phyloP scores from a whole-genome alignment of 2,888 invertebrate genomes.

The Lottia scabra region DNA sequence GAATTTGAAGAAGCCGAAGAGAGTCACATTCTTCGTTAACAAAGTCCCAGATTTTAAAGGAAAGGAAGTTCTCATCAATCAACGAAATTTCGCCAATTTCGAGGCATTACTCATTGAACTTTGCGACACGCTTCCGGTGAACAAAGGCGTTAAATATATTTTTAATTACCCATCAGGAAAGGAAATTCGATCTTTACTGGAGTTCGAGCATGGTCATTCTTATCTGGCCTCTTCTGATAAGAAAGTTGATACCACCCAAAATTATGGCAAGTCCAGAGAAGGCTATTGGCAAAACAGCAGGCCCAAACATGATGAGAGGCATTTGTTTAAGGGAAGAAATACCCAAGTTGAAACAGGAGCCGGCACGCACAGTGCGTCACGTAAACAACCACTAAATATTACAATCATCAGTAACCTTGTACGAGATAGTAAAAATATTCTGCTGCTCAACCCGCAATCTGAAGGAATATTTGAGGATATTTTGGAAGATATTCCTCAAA shows the following conservation, averaged over 20 bases:
- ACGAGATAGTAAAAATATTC: slow-evolving; percentile 77
- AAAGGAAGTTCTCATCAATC: slow-evolving; percentile 87
- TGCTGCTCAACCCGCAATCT: slow-evolving; percentile 89
- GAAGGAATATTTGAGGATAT: slow-evolving; percentile 95
- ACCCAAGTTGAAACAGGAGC: slow-evolving; percentile 74
- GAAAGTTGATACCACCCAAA: slow-evolving; percentile 30
- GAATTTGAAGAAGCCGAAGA: slow-evolving; percentile 27
- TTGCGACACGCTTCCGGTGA: slow-evolving; percentile 87
- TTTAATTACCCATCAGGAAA: slow-evolving; percentile 90
- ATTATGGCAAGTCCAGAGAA: slow-evolving; percentile 56
- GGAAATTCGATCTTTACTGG: slow-evolving; percentile 75
- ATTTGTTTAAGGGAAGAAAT: slow-evolving; percentile 36
- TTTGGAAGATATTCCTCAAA: slow-evolving; percentile 80
- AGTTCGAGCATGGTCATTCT: slow-evolving; percentile 79
- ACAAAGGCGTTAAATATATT: slow-evolving; percentile 88
- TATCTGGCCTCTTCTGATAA: slow-evolving; percentile 94
- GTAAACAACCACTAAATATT: slow-evolving; percentile 67
- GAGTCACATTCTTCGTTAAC: slow-evolving; percentile 92
- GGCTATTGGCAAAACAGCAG: slow-evolving; percentile 53
- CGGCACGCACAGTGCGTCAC: slow-evolving; percentile 72
- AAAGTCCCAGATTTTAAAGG: slow-evolving; percentile 94
- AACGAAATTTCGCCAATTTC: slow-evolving; percentile 86
- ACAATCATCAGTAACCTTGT: slow-evolving; percentile 94
- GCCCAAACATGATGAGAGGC: slow-evolving; percentile 45
- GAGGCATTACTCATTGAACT: slow-evolving; percentile 88